Conservation (phyloP, 2,113 vertebrate genomes). For the Pampusana beccarii region DNA sequence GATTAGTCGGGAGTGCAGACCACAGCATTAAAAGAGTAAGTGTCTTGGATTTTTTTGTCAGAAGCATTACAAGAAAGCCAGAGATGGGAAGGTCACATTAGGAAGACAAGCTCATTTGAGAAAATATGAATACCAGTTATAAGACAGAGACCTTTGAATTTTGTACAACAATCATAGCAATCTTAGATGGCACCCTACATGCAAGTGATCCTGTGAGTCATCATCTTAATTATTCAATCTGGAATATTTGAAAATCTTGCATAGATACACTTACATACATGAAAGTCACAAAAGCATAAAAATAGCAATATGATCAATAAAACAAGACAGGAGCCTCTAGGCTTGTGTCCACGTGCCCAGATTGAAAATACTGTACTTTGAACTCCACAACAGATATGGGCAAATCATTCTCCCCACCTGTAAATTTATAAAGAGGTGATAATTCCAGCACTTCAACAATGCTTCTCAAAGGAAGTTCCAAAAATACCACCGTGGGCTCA, state of each 20-base stretch:
- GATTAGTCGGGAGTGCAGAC: conserved; percentile 35
- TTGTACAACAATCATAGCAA: not conserved
- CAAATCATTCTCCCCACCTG: not conserved
- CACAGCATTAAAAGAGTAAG: conserved; percentile 26
- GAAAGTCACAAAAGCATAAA: not conserved
- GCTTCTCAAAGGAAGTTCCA: not conserved
- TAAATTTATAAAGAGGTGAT: not conserved
- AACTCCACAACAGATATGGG: not conserved
- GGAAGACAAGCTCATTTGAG: not conserved
- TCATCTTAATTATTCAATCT: not conserved
- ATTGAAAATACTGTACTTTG: not conserved
- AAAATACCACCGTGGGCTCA: not conserved
- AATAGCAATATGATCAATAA: not conserved
- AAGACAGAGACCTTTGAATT: not conserved
- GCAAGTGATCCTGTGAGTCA: not conserved
- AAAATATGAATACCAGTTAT: not conserved
- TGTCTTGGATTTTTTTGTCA: conserved; percentile 17
- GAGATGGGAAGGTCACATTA: not conserved
- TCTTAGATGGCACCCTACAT: not conserved
- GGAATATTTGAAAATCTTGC: not conserved
- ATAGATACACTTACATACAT: not conserved
- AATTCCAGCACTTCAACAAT: not conserved
- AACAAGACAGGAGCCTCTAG: not conserved
- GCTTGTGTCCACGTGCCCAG: not conserved
- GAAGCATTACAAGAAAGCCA: conserved; percentile 7